Percentiles rank a stretch among this genome's conserved stretches.
Conservation (phyloP, 2,113 vertebrate genomes). For the Aegotheles bennettii region DNA sequence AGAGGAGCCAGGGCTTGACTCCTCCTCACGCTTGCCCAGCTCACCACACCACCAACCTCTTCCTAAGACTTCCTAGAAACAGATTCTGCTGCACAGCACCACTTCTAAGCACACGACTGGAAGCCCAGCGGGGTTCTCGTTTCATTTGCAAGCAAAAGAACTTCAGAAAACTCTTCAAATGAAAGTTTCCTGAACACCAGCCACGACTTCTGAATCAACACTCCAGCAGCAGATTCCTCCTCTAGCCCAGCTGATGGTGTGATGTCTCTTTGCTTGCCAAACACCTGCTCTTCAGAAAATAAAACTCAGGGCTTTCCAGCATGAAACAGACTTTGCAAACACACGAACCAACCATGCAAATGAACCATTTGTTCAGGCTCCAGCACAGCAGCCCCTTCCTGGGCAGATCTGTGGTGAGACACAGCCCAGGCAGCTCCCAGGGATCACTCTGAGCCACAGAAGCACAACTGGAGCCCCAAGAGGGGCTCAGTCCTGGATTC, state of each 20-base stretch:
- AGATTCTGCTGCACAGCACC: neutral
- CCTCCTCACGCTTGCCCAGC: neutral
- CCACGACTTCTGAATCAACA: neutral
- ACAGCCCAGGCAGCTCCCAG: fast-evolving
- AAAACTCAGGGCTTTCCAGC: neutral
- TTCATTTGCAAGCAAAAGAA: neutral
- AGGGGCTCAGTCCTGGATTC: neutral
- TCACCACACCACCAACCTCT: fast-evolving
- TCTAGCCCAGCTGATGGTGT: conserved; percentile 8
- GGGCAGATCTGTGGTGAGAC: fast-evolving
- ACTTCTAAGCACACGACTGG: neutral
- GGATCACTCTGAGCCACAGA: fast-evolving
- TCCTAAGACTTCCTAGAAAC: neutral
- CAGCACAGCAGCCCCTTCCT: neutral
- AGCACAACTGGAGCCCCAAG: neutral
- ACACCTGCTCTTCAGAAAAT: conserved; percentile 32
- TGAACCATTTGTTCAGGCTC: neutral
- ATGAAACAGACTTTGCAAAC: neutral
- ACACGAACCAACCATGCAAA: neutral
- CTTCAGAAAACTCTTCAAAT: neutral
- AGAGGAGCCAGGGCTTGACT: neutral
- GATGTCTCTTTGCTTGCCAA: conserved; percentile 18
- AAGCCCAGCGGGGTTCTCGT: neutral
- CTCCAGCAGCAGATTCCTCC: neutral
- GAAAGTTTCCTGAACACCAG: conserved; percentile 36